Percentiles rank a stretch among this genome's conserved stretches.
phyloP scores from a whole-genome alignment of 1,140 invertebrate genomes.

The Mycetomoellerius zeteki region DNA sequence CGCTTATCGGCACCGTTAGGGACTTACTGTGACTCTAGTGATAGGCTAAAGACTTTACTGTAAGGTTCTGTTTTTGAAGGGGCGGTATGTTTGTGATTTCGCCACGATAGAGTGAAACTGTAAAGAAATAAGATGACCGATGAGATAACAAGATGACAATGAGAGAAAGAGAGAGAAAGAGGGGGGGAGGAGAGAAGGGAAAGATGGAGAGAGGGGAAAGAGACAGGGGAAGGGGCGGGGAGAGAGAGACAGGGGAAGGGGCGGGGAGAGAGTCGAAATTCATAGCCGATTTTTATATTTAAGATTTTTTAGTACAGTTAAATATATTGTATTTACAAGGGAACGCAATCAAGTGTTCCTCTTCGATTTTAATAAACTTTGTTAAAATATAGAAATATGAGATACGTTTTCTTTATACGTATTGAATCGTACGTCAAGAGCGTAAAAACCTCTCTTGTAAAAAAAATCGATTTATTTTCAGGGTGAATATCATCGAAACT shows the following conservation, averaged over 20 bases:
- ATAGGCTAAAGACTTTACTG: slow-evolving; percentile 85
- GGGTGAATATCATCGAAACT: too few species aligned
- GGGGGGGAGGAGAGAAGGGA: neutral
- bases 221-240: slow-evolving; percentile 14
- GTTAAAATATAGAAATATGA: too few species aligned
- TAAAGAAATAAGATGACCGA: slow-evolving; percentile 79
- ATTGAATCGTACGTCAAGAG: too few species aligned
- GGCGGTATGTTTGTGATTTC: slow-evolving; percentile 81
- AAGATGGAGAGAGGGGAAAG: too few species aligned
- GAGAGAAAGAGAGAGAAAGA: slow-evolving; percentile 29
- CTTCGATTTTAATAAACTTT: too few species aligned
- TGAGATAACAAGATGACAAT: slow-evolving; percentile 61
- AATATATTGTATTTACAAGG: too few species aligned
- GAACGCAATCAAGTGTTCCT: too few species aligned
- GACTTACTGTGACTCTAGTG: slow-evolving; percentile 84
- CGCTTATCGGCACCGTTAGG: slow-evolving; percentile 55
- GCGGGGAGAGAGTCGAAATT: neutral
- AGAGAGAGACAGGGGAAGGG: neutral
- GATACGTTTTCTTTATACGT: too few species aligned
- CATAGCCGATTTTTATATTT: too few species aligned
- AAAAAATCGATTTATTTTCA: too few species aligned
- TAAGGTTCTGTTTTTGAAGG: slow-evolving; percentile 82
- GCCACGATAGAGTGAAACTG: slow-evolving; percentile 82
- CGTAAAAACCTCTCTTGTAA: too few species aligned
- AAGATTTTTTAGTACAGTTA: too few species aligned